These are phyloP conservation scores for Merodon equestris DNA, from an alignment of 2,888 invertebrate genomes.

Conservation along the genomic window DNA sequence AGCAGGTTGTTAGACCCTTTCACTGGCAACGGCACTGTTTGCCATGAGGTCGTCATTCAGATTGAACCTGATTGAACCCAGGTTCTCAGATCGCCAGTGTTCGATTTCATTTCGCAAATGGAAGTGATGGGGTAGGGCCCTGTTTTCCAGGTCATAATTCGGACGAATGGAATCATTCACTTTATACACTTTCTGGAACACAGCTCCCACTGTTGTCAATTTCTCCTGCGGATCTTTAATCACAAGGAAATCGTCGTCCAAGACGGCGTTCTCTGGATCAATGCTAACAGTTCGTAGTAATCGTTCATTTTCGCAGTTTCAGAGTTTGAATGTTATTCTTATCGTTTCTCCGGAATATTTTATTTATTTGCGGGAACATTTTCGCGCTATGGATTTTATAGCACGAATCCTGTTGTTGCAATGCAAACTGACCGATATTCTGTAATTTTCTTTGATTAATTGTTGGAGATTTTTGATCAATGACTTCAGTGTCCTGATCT, in stretches of 20 bases:
- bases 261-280: not conserved
- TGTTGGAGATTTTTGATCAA: not conserved
- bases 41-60: too few species aligned
- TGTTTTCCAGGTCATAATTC: not conserved
- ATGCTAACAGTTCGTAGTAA: not conserved
- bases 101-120: too few species aligned
- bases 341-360: constrained; percentile 7
- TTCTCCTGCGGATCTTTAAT: not conserved
- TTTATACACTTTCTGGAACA: not conserved
- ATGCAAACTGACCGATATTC: not conserved
- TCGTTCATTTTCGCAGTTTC: not conserved
- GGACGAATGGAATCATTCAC: not conserved
- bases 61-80: too few species aligned
- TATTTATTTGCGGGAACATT: constrained; percentile 12
- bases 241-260: too few species aligned
- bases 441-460: constrained; percentile 2
- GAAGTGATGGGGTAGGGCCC: too few species aligned
- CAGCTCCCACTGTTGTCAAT: not conserved
- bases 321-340: not conserved
- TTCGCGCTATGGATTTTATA: constrained; percentile 4
- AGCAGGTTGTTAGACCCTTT: not conserved
- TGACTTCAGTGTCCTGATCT: not conserved
- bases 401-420: not conserved
- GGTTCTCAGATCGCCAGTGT: too few species aligned
- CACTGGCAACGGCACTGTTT: too few species aligned